Conservation (phyloP, 2,888 invertebrate genomes). For the Liopterus haemorrhoidalis region DNA sequence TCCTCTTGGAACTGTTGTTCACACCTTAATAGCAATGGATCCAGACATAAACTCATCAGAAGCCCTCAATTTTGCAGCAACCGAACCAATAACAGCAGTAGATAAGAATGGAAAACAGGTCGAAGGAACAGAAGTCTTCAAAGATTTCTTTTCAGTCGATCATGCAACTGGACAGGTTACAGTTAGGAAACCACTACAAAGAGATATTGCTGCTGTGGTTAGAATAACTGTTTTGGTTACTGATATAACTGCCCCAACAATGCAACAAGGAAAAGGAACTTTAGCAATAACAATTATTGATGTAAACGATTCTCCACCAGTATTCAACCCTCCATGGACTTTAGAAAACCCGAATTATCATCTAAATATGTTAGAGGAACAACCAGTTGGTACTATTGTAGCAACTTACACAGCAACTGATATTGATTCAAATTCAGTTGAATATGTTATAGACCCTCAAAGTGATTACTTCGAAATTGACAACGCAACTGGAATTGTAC, state of each 20-base stretch:
- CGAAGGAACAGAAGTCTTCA: constrained; percentile 45
- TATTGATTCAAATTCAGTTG: constrained; percentile 74
- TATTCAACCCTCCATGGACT: constrained; percentile 69
- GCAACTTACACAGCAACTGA: constrained; percentile 74
- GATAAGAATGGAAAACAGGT: constrained; percentile 77
- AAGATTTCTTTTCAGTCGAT: constrained; percentile 62
- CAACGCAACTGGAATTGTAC: constrained; percentile 73
- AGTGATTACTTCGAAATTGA: constrained; percentile 76
- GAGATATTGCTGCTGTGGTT: constrained; percentile 67
- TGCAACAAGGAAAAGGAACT: constrained; percentile 69
- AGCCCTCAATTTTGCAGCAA: constrained; percentile 60
- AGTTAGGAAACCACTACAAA: constrained; percentile 57
- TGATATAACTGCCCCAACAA: constrained; percentile 71
- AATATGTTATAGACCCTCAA: constrained; percentile 63
- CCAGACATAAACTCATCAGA: constrained; percentile 69
- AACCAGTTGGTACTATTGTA: constrained; percentile 71
- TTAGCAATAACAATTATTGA: constrained; percentile 64
- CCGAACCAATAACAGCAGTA: constrained; percentile 68
- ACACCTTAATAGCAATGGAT: constrained; percentile 68
- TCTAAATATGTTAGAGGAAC: constrained; percentile 72
- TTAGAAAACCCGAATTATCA: constrained; percentile 56
- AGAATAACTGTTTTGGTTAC: constrained; percentile 73
- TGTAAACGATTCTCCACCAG: constrained; percentile 64
- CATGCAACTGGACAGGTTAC: constrained; percentile 57
- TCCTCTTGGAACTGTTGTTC: constrained; percentile 61